A percentile compares a stretch with the other conserved stretches of the same genome.
phyloP scores from a whole-genome alignment of 2,113 vertebrate genomes.

The Synodontis membranacea region DNA sequence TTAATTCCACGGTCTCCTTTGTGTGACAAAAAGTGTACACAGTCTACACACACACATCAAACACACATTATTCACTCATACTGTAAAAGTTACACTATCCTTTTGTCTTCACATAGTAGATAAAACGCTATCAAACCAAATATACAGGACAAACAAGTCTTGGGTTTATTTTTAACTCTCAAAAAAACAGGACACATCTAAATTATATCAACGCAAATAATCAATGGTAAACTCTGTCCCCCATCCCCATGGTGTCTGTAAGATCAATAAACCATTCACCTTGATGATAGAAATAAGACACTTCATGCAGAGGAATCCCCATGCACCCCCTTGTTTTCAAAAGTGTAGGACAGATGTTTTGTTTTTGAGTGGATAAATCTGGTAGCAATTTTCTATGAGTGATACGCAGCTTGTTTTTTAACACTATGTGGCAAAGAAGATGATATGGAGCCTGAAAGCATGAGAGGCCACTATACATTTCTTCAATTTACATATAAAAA shows the following conservation, averaged over 20 bases:
- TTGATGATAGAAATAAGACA: slow-evolving; percentile 64
- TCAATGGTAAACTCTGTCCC: slow-evolving; percentile 56
- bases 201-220: slow-evolving; percentile 65
- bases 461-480: not conserved
- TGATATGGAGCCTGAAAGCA: not conserved
- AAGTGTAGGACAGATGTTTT: slow-evolving; percentile 1
- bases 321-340: slow-evolving; percentile 9
- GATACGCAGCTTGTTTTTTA: not conserved
- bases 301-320: slow-evolving; percentile 42
- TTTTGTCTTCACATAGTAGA: not conserved
- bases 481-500: not conserved
- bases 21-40: not conserved
- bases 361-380: not conserved
- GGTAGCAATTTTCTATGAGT: not conserved
- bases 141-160: slow-evolving; percentile 39
- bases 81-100: not conserved
- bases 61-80: not conserved
- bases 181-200: slow-evolving; percentile 55
- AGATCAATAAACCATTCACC: slow-evolving; percentile 69
- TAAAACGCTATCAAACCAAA: slow-evolving; percentile 49
- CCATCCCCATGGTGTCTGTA: slow-evolving; percentile 65
- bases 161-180: slow-evolving; percentile 62
- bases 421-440: not conserved
- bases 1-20: not conserved
- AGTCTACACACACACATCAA: not conserved